phyloP scores from a whole-genome alignment of 2,113 vertebrate genomes.

The Zosterops japonicus region DNA sequence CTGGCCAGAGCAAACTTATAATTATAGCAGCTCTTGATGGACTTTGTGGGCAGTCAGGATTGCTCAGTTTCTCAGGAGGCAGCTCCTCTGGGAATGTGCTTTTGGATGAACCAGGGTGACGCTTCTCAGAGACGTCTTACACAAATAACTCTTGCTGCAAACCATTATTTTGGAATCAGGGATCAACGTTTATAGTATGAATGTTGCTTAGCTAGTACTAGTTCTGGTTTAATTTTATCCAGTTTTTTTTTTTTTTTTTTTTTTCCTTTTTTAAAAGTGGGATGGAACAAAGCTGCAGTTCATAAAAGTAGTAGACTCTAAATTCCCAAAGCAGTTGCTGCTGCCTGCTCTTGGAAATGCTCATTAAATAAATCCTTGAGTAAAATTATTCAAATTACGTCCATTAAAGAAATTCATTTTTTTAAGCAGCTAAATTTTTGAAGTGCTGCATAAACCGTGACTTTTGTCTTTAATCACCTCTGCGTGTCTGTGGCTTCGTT shows the following conservation, averaged over 20 bases:
- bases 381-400: slow-evolving; percentile 10
- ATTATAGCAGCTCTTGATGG: slow-evolving; percentile 12
- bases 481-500: neutral
- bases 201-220: neutral
- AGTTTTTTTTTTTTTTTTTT: neutral
- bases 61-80: neutral
- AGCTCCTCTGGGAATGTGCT: neutral
- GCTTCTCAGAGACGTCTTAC: neutral
- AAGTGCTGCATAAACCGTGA: neutral
- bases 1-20: neutral
- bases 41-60: neutral
- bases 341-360: neutral
- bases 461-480: neutral
- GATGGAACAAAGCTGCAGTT: neutral
- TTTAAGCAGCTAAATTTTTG: neutral
- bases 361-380: neutral
- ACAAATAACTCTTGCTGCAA: neutral
- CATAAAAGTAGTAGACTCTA: neutral
- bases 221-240: slow-evolving; percentile 1
- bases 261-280: neutral
- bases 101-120: neutral
- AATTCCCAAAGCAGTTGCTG: neutral
- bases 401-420: neutral
- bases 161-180: neutral
- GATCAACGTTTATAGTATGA: neutral